These are phyloP conservation scores for Drosophila arizonae DNA, from an alignment of 1,140 invertebrate species.

Conservation along the genomic window DNA sequence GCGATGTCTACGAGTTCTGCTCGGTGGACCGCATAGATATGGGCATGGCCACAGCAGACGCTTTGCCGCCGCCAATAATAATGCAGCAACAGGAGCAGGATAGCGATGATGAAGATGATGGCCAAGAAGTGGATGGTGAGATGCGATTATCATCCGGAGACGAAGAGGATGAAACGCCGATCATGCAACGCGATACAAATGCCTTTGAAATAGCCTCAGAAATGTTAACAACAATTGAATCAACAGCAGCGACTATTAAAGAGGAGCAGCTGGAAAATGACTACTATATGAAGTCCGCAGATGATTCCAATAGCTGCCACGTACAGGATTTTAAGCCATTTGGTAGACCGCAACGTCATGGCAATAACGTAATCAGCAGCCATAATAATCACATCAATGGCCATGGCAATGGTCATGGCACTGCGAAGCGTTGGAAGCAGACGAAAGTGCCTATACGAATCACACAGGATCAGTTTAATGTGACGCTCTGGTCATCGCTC, in stretches of 20 bases:
- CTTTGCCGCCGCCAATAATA: constrained; percentile 71
- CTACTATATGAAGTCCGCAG: constrained; percentile 66
- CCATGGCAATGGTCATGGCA: background rate
- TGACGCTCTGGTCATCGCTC: constrained; percentile 68
- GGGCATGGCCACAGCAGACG: constrained; percentile 62
- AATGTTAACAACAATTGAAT: constrained; percentile 68
- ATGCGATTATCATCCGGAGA: constrained; percentile 54
- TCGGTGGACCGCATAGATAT: constrained; percentile 65
- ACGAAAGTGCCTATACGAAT: constrained; percentile 74
- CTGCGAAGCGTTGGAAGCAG: constrained; percentile 69
- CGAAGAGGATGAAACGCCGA: constrained; percentile 35
- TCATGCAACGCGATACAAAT: constrained; percentile 41
- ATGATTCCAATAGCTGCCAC: constrained; percentile 67
- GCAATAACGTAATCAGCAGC: background rate
- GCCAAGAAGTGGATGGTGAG: constrained; percentile 30
- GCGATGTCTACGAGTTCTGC: constrained; percentile 72
- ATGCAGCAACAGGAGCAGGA: constrained; percentile 66
- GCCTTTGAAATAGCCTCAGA: constrained; percentile 68
- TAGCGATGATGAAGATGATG: constrained; percentile 67
- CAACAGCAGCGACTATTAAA: constrained; percentile 67
- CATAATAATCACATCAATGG: constrained; percentile 6
- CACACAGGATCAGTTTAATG: constrained; percentile 73
- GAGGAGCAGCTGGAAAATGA: constrained; percentile 70
- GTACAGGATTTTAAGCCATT: constrained; percentile 71
- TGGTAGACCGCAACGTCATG: constrained; percentile 37